Conservation (phyloP, 2,888 invertebrate species). For the Choreutis nemorana region DNA sequence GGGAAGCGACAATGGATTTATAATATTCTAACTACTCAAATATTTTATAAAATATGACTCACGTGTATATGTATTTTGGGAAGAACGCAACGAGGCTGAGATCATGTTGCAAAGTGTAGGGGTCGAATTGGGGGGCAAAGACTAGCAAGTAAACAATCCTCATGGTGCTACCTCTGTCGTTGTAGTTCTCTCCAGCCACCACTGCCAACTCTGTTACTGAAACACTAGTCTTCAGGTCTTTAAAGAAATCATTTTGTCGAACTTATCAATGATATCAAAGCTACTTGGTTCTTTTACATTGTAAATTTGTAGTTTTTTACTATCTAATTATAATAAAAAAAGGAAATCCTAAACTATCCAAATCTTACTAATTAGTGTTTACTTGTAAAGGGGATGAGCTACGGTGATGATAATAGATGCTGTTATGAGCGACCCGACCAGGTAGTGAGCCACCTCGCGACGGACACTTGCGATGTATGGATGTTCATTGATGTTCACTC, state of each 20-base stretch:
- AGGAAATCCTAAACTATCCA: too few relatives aligned
- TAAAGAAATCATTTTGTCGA: too few relatives aligned
- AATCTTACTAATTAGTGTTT: too few relatives aligned
- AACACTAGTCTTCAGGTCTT: conserved; percentile 23
- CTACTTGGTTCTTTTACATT: too few relatives aligned
- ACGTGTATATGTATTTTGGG: too few relatives aligned
- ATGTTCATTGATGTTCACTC: conserved; percentile 38
- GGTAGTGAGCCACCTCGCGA: conserved; percentile 28
- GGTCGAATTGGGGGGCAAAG: conserved; percentile 31
- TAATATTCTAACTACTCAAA: too few relatives aligned
- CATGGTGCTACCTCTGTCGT: conserved; percentile 35
- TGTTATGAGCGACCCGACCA: conserved; percentile 29
- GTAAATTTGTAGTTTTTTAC: too few relatives aligned
- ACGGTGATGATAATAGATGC: conserved; percentile 34
- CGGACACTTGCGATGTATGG: conserved; percentile 46
- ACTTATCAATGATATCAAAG: too few relatives aligned
- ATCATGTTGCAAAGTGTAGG: conserved; percentile 24
- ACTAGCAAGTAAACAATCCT: conserved; percentile 29
- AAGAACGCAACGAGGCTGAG: too few relatives aligned
- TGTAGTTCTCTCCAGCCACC: conserved; percentile 41
- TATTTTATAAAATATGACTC: too few relatives aligned
- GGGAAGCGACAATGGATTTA: too few relatives aligned
- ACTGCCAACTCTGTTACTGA: conserved; percentile 29
- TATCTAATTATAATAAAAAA: too few relatives aligned
- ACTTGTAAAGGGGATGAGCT: conserved; percentile 40